Conservation (phyloP, 2,797 vertebrate genomes). For the Poecilia wingei region DNA sequence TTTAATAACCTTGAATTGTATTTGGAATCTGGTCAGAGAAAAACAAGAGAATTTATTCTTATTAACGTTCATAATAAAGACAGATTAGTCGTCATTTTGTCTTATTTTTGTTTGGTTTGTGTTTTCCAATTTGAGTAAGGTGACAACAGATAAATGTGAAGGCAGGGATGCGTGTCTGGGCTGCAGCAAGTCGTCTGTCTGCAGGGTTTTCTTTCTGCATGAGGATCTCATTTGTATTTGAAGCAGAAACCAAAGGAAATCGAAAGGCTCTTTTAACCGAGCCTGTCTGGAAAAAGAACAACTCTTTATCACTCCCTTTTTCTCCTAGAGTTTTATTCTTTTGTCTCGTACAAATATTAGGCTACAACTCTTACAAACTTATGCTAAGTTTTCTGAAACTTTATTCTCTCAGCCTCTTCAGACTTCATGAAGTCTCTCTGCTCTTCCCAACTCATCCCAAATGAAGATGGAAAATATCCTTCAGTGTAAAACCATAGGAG, state of each 20-base stretch:
- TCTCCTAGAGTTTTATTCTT: neutral
- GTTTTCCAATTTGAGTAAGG: neutral
- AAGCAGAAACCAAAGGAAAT: neutral
- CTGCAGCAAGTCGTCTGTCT: neutral
- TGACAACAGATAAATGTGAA: neutral
- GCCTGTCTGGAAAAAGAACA: neutral
- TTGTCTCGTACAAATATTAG: neutral
- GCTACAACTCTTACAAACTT: neutral
- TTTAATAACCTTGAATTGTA: conserved; percentile 53
- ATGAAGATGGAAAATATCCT: no score
- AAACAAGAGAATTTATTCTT: conserved; percentile 24
- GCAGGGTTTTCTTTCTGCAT: neutral
- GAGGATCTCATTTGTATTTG: neutral
- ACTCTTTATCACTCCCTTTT: neutral
- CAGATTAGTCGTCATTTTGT: neutral
- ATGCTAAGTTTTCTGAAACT: neutral
- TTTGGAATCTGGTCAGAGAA: conserved; percentile 23
- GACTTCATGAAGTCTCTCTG: neutral
- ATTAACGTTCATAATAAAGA: conserved; percentile 3
- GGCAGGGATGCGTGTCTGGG: neutral
- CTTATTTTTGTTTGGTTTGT: neutral
- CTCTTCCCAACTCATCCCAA: neutral
- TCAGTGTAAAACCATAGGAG: neutral
- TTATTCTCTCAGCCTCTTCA: neutral
- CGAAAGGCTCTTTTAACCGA: neutral